phyloP scores from a whole-genome alignment of 2,888 invertebrate species.

The Dryococelus australis region DNA sequence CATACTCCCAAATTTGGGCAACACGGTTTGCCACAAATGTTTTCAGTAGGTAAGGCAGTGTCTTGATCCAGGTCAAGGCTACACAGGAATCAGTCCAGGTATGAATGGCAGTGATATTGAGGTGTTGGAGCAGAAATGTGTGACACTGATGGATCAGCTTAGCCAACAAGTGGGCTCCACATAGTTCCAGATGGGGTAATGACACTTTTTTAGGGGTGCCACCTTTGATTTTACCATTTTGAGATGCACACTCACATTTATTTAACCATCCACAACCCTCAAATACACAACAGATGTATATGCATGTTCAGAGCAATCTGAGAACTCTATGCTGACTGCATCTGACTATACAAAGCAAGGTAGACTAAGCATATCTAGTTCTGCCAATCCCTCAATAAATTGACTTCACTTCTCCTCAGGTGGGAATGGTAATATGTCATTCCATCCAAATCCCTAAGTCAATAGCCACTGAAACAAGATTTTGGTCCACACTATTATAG shows the following conservation, averaged over 20 bases:
- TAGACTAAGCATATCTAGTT: not conserved
- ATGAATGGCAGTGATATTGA: not conserved
- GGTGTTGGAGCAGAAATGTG: not conserved
- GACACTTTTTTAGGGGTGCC: not conserved
- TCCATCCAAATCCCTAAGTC: not conserved
- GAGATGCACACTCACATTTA: not conserved
- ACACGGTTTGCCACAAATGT: not conserved
- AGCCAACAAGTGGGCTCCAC: not conserved
- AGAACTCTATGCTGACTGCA: not conserved
- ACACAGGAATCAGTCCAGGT: not conserved
- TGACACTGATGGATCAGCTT: not conserved
- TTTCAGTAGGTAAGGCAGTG: not conserved
- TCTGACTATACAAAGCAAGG: not conserved
- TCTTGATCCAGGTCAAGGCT: not conserved
- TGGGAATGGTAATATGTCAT: not conserved
- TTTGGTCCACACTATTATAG: not conserved
- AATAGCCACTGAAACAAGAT: not conserved
- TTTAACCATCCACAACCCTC: not conserved
- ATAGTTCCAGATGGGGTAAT: not conserved
- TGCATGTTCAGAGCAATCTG: not conserved
- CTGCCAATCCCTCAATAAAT: not conserved
- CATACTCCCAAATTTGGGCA: not conserved
- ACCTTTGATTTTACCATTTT: not conserved
- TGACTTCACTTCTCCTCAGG: not conserved
- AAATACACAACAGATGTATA: not conserved